A percentile compares a stretch with the other conserved stretches of the same genome.
These are phyloP conservation scores for Synodontis membranacea DNA, from an alignment of 2,113 vertebrate genomes.

Conservation along the genomic window DNA sequence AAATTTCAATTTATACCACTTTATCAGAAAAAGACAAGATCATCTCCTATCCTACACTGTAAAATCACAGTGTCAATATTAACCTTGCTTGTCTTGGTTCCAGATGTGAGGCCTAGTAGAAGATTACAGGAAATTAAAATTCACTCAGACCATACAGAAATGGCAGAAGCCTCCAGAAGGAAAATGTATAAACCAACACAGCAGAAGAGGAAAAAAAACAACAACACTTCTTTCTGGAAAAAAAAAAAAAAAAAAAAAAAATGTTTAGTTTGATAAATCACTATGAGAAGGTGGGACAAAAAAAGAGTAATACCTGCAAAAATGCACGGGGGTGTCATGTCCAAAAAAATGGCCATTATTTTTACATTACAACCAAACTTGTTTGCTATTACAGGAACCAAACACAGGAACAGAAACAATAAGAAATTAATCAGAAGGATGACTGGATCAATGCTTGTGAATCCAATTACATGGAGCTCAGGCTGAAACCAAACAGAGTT, in stretches of 20 bases:
- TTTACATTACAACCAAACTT: slow-evolving; percentile 41
- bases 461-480: slow-evolving; percentile 23
- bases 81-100: slow-evolving; percentile 27
- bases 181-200: slow-evolving; percentile 48
- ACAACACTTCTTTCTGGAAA: background rate
- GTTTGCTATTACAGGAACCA: slow-evolving; percentile 38
- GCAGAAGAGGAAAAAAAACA: slow-evolving; percentile 35
- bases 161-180: slow-evolving; percentile 43
- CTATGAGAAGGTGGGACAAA: slow-evolving; percentile 36
- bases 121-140: slow-evolving; percentile 64
- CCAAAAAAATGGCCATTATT: slow-evolving; percentile 40
- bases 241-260: slow-evolving; percentile 22
- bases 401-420: slow-evolving; percentile 15
- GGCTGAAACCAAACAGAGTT: slow-evolving; percentile 22
- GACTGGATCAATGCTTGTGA: slow-evolving; percentile 29
- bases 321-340: slow-evolving; percentile 19
- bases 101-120: background rate
- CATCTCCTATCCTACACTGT: slow-evolving; percentile 11
- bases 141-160: slow-evolving; percentile 40
- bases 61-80: slow-evolving; percentile 37
- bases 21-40: slow-evolving; percentile 36
- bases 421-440: slow-evolving; percentile 24
- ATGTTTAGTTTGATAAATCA: slow-evolving; percentile 39
- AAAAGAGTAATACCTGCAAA: background rate
- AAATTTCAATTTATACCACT: slow-evolving; percentile 38